Evolutionary conservation across 2,888 invertebrate genomes (phyloP).

Genomic region (Drosophila austrosaltans): DNA sequence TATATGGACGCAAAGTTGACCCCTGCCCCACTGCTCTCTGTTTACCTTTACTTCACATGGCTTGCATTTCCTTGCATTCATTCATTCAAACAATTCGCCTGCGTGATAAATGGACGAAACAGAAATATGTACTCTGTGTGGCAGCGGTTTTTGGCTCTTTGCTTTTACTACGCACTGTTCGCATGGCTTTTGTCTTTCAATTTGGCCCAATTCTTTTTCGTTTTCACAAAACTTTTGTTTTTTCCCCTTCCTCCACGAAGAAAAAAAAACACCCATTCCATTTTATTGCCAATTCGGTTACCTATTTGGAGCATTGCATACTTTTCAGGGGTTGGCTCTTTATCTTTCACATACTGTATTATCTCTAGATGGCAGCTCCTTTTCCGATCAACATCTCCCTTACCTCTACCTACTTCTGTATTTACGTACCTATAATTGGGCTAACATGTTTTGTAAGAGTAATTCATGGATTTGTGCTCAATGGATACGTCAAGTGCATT

Average conservation of each 20-base stretch:
- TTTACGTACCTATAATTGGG: slow-evolving; percentile 53
- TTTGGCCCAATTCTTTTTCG: slow-evolving; percentile 47
- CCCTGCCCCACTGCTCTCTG: slow-evolving; percentile 9
- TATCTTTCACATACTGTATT: not conserved
- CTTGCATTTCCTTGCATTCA: not conserved
- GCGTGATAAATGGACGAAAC: slow-evolving; percentile 62
- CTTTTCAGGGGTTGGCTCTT: slow-evolving; percentile 9
- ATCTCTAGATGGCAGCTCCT: not conserved
- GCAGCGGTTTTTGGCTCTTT: slow-evolving; percentile 37
- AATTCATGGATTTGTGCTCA: slow-evolving; percentile 52
- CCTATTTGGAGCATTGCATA: slow-evolving; percentile 26
- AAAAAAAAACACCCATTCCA: slow-evolving; percentile 12
- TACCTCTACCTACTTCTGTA: not conserved
- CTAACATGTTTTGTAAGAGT: slow-evolving; percentile 56
- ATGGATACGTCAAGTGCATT: slow-evolving; percentile 37
- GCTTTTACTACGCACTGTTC: slow-evolving; percentile 32
- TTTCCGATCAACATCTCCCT: slow-evolving; percentile 1
- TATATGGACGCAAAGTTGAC: slow-evolving; percentile 11
- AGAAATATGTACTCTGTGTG: slow-evolving; percentile 33
- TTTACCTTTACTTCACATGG: slow-evolving; percentile 25
- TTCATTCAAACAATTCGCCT: slow-evolving; percentile 32
- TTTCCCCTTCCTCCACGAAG: not conserved
- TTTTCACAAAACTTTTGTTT: slow-evolving; percentile 12
- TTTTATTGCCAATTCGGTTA: slow-evolving; percentile 37
- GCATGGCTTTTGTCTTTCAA: slow-evolving; percentile 51